Conservation (phyloP, 1,140 invertebrate genomes). For the Drosophila jambulina region DNA sequence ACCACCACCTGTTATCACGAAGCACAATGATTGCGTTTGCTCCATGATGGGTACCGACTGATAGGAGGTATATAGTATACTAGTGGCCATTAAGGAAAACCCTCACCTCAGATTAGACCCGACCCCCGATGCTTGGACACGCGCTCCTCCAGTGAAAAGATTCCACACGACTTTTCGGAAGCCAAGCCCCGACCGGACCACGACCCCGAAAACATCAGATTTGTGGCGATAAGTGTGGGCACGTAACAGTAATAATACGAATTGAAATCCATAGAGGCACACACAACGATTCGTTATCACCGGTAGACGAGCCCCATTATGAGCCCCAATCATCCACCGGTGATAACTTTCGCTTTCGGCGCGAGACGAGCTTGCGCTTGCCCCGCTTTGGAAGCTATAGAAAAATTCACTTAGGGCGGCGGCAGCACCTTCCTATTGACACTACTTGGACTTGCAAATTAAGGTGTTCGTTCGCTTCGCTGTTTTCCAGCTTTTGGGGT, state of each 20-base stretch:
- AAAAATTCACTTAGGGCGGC: conserved; percentile 17
- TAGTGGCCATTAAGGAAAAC: background rate
- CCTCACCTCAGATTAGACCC: conserved; percentile 18
- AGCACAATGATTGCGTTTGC: conserved; percentile 20
- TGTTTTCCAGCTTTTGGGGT: conserved; percentile 26
- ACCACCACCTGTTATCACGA: conserved; percentile 13
- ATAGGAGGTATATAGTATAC: conserved; percentile 3
- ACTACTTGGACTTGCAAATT: conserved; percentile 73
- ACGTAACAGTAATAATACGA: conserved; percentile 24
- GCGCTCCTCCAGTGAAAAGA: conserved; percentile 49
- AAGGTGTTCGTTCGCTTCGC: conserved; percentile 14
- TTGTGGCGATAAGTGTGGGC: conserved; percentile 55
- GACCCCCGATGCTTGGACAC: conserved; percentile 20
- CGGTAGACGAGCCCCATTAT: conserved; percentile 51
- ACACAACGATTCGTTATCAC: conserved; percentile 49
- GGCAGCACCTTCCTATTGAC: conserved; percentile 53
- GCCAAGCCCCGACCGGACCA: conserved; percentile 40
- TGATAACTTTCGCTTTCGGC: conserved; percentile 70
- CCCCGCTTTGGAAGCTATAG: conserved; percentile 32
- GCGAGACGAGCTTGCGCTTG: conserved; percentile 11
- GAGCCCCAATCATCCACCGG: conserved; percentile 15
- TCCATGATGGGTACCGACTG: conserved; percentile 14
- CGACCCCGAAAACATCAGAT: conserved; percentile 51
- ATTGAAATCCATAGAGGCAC: conserved; percentile 28
- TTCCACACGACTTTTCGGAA: conserved; percentile 37